Conservation (phyloP, 2,888 invertebrate species). For the Pachymerium ferrugineum region DNA sequence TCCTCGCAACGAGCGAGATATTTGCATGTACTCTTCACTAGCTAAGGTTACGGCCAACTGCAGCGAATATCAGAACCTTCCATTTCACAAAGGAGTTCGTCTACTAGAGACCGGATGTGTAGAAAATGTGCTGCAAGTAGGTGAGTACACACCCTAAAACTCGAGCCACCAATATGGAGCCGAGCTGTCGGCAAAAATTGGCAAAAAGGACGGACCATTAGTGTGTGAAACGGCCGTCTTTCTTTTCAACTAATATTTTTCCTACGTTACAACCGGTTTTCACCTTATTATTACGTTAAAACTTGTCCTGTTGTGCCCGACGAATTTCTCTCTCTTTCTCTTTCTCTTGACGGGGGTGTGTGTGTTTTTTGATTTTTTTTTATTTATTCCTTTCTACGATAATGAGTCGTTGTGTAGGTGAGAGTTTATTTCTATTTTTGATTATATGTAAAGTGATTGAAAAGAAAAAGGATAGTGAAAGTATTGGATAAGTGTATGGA, state of each 20-base stretch:
- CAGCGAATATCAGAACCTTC: slow-evolving; percentile 70
- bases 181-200: not conserved
- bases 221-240: too few relatives aligned
- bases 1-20: slow-evolving; percentile 78
- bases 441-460: not conserved
- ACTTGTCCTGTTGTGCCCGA: not conserved
- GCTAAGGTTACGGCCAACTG: slow-evolving; percentile 52
- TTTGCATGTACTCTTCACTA: slow-evolving; percentile 82
- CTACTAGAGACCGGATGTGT: slow-evolving; percentile 75
- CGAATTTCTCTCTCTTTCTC: not conserved
- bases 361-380: not conserved
- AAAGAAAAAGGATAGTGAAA: too few relatives aligned
- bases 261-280: too few relatives aligned
- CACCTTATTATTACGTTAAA: too few relatives aligned
- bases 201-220: not conserved
- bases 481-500: too few relatives aligned
- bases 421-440: not conserved
- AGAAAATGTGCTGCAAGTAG: slow-evolving; percentile 80
- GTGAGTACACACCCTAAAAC: slow-evolving; percentile 55
- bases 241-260: too few relatives aligned
- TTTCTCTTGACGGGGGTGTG: not conserved
- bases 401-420: not conserved
- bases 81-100: slow-evolving; percentile 79
- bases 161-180: slow-evolving; percentile 27
- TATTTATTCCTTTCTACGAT: not conserved